Evolutionary conservation across 2,797 vertebrate genomes (phyloP).

Genomic region (Rhyacichthys aspro): DNA sequence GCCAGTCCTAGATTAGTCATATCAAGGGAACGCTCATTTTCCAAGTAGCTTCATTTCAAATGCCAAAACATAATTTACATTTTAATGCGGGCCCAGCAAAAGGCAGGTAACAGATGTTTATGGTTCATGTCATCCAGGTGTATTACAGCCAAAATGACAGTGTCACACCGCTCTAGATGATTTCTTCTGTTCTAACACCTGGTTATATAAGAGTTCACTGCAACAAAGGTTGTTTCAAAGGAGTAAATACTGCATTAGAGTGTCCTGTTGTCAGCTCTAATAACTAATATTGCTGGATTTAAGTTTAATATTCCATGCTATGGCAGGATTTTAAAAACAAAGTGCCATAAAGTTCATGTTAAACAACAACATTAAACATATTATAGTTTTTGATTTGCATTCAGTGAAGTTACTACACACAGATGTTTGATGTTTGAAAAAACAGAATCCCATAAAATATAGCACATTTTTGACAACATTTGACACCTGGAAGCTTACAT

Average conservation of each 20-base stretch:
- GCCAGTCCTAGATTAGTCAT: conserved; percentile 29
- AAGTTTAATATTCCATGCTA: no score
- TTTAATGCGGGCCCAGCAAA: conserved; percentile 21
- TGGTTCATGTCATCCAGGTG: conserved; percentile 16
- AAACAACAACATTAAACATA: no score
- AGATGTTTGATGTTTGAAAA: no score
- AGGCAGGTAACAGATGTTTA: conserved; percentile 43
- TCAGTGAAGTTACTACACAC: background rate
- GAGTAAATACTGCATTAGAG: no score
- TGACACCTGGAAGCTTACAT: background rate
- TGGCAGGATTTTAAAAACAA: no score
- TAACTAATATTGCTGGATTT: no score
- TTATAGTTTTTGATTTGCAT: no score
- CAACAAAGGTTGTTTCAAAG: no score
- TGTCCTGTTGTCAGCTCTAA: no score
- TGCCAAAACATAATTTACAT: conserved; percentile 30
- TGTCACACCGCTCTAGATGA: background rate
- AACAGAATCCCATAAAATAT: background rate
- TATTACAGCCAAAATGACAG: conserved; percentile 24
- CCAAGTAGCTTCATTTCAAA: conserved; percentile 31
- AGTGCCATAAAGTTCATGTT: no score
- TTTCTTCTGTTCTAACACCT: no score
- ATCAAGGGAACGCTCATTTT: conserved; percentile 43
- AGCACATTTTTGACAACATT: background rate
- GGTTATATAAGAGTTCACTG: no score